Evolutionary conservation across 2,113 vertebrate species (phyloP).

Genomic region (Onychostruthus taczanowskii): DNA sequence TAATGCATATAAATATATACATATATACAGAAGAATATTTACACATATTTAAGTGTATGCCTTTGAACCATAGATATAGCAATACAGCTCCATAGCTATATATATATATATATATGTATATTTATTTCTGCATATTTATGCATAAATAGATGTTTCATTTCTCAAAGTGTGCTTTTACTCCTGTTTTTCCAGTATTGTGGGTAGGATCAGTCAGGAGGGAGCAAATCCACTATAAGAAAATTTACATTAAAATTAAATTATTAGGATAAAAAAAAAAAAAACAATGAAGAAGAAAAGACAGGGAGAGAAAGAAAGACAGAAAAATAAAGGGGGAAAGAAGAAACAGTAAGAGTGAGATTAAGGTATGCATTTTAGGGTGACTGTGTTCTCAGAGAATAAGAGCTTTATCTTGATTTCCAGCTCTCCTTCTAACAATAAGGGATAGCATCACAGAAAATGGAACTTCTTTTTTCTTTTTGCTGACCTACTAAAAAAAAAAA

Average conservation of each 20-base stretch:
- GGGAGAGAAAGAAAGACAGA: neutral
- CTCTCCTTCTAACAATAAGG: conserved; percentile 38
- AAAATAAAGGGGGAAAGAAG: no score
- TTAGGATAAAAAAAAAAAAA: neutral
- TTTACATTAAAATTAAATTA: neutral
- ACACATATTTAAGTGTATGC: neutral
- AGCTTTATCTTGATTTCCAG: conserved; percentile 47
- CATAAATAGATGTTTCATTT: neutral
- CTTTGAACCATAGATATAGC: neutral
- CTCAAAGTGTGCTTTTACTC: neutral
- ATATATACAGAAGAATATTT: neutral
- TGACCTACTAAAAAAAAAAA: conserved; percentile 59
- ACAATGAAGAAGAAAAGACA: neutral
- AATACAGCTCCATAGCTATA: neutral
- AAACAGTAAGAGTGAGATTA: neutral
- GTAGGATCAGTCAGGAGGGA: neutral
- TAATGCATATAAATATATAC: neutral
- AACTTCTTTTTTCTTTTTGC: conserved; percentile 22
- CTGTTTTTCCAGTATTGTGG: neutral
- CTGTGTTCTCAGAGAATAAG: conserved; percentile 13
- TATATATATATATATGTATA: no score
- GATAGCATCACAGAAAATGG: conserved; percentile 30
- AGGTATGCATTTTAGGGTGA: neutral
- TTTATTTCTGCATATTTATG: neutral
- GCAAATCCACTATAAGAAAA: neutral